Conservation (phyloP, 2,888 invertebrate genomes). For the Melinopterus prodromus region DNA sequence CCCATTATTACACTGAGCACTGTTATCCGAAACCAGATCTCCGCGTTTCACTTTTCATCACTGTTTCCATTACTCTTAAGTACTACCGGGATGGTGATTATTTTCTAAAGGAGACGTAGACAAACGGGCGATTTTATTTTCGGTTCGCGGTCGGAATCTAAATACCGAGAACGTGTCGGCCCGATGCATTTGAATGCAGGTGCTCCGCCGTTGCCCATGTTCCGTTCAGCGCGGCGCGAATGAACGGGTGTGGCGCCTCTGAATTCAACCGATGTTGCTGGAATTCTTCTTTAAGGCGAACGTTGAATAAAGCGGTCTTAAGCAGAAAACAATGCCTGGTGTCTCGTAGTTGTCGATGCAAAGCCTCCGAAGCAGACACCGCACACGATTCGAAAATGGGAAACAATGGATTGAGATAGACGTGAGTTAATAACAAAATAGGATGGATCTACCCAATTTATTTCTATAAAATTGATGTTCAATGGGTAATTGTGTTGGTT, state of each 20-base stretch:
- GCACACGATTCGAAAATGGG: not conserved
- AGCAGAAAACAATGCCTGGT: constrained; percentile 18
- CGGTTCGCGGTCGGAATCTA: constrained; percentile 16
- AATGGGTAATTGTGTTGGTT: too few relatives aligned
- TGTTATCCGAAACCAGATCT: too few relatives aligned
- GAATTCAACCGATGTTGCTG: constrained; percentile 22
- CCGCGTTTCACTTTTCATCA: not conserved
- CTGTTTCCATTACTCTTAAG: not conserved
- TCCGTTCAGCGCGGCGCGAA: constrained; percentile 15
- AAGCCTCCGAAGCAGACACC: constrained; percentile 5
- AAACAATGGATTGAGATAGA: not conserved
- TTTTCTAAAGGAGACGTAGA: constrained; percentile 10
- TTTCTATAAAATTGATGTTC: not conserved
- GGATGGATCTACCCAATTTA: not conserved
- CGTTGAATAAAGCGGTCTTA: constrained; percentile 21
- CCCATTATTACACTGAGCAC: too few relatives aligned
- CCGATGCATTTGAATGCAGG: constrained; percentile 20
- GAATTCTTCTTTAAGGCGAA: constrained; percentile 8
- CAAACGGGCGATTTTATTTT: constrained; percentile 22
- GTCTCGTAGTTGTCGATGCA: constrained; percentile 14
- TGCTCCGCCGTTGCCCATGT: constrained; percentile 9
- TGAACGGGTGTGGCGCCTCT: constrained; percentile 19
- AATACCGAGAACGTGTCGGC: constrained; percentile 11
- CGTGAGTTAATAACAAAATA: not conserved
- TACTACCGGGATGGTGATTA: constrained; percentile 10